Evolutionary conservation across 2,888 invertebrate genomes (phyloP), one percentile per base, ranked within the genome.

Genomic region (Nemotelus nigrinus): DNA sequence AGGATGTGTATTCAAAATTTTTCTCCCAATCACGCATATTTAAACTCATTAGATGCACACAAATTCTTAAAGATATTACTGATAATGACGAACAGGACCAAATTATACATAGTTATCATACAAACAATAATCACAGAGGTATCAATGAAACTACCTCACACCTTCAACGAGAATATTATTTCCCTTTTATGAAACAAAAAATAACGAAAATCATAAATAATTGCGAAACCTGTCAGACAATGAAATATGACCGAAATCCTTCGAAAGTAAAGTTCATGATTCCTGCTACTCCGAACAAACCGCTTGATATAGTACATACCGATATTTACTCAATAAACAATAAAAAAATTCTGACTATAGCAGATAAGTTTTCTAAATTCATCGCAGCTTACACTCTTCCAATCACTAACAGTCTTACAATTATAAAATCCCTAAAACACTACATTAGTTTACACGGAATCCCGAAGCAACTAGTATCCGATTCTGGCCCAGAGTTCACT

Each of bases 401-500:
- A 25, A 41, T 64, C 2, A 50, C 58, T 57, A 67, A 67, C 25
- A 67, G 76, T 45, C 44, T 55, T n/a, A 50, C 44, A 2, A 58
- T 76, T 5, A 65, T 76, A 4, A 76, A 76, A 57, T 53, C 65
- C 6, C 8, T 67, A 25, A 76, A 55, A 57, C n/a, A 67, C 50
- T 67, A 45, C 25, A 55, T 76, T 0, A 76, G 65, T 47, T 41
- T 76, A n/a, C 65, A 55, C 57, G 65, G 76, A 8, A 76, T 76
- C 6, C 76, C 64, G 2, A 50, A 64, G 50, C 44, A 3, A 3
- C 10, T 70, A 10, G 53, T 80, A 1, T 70, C 48, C 3, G 79
- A 80, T 55, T 76, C 78, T 48, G 77, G 79, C 0, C 45, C 70
- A 3, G 80, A 79, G 68, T 79, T 78, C 7, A 80, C 78, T 8